Base-by-base conservation (phyloP, 2,797 vertebrate genomes). In the Tragopan temminckii region DNA sequence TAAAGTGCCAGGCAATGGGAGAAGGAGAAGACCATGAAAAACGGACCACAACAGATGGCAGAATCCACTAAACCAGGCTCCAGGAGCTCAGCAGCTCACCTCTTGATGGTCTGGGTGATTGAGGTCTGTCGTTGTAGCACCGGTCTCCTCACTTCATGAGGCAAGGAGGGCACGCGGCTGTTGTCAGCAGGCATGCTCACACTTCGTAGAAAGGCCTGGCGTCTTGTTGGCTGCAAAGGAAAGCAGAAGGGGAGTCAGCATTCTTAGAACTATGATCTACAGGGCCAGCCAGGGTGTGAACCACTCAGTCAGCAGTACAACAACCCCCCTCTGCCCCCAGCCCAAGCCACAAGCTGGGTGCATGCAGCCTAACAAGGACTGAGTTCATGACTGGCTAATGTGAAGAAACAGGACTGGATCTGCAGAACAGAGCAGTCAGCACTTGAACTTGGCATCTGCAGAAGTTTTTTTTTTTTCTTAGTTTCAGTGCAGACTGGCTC, bases 81-180 rank as follows among this genome's bases (percentile, higher is more conserved):
- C 42, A 1, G 0, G 45, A 70, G 52, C 62, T 50, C 45, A 5
- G 21, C 20, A 36, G 63, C 80, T 90, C 97, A 99, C 99, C 99
- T 99, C 97, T 98, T 99, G 96, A 99, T 99, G 95, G 99, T 99
- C 97, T 99, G 99, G 35, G 99, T 99, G 98, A 99, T 99, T 59
- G 99, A 99, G 19, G 98, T 98, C 98, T 99, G 99, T 25, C 99
- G 98, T 84, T 99, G 99, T 79, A 99, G 97, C 71, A 95, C 97
- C 0, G 98, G 98, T 87, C 99, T 98, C 57, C 99, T 97, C n/a
- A 50, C 96, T 78, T 99, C 99, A 15, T 98, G 97, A 58, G 97
- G 98, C 5, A 99, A 98, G 17, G 99, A 98, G 36, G 98, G 97
- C 40, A 98, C 97, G 12, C 98, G 98, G 72, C 97, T 98, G 15